Evolutionary conservation across 1,140 invertebrate genomes (phyloP), one percentile per base, ranked within the genome.

Genomic region (Drosophila sturtevanti): DNA sequence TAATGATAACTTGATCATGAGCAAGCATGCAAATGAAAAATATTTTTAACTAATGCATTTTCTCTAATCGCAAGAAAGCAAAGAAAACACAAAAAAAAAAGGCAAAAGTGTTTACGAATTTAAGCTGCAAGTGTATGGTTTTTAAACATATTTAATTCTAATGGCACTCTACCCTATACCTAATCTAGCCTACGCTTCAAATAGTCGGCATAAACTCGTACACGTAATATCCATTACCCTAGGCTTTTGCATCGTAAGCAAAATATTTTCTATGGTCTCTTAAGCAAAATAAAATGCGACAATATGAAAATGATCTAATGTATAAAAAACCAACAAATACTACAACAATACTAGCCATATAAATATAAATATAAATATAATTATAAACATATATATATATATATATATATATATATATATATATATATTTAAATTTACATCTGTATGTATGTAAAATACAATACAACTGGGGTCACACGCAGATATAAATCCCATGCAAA

Each of bases 121-220:
- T 86, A 86, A 79, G 76, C 82, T 66, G 79, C 75, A 87, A 86
- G 87, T 67, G 35, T 87, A 86, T 82, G 82, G 82, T 87, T 87
- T 86, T 81, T 61, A 18, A 65, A 52, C 61, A 58, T 55, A 68
- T 58, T 27, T 62, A 37, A 77, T 55, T 77, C 71, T 59, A 62
- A 77, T 71, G 77, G 68, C 78, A 80, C 63, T 59, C 63, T 70
- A 58, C 62, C 59, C 59, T 60, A 38, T 52, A 48, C 41, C 41
- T 48, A 67, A 67, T 63, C 61, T 67, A 76, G 81, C 79, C 65
- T 69, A 74, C 66, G 75, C 82, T 86, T 87, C 75, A 89, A 79
- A 84, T 86, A 89, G 84, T 86, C 81, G 77, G 60, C 77, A 63
- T 79, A 48, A 48, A 48, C 41, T 48, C 10, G 41, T 21, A 79